These are phyloP conservation scores for Sarcophaga subvicina DNA, from an alignment of 2,888 invertebrate species.

Conservation along the genomic window DNA sequence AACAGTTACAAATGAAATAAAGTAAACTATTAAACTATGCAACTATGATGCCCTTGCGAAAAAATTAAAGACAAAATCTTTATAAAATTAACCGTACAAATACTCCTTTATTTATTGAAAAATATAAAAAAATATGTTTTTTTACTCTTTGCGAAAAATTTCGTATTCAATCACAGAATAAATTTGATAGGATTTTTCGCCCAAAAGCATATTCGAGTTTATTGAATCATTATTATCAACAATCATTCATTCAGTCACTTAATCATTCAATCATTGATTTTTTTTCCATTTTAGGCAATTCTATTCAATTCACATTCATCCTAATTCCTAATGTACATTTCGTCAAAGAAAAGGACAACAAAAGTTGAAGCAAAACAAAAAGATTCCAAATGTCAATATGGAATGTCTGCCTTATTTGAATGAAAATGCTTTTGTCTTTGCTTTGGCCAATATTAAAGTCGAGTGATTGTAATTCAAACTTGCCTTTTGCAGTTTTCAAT, in stretches of 20 bases:
- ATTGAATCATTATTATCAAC: background rate
- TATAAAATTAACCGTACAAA: too few relatives aligned
- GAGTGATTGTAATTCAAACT: background rate
- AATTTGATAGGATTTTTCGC: conserved; percentile 14
- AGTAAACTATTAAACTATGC: too few relatives aligned
- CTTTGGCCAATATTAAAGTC: conserved; percentile 24
- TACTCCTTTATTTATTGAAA: too few relatives aligned
- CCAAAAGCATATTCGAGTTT: background rate
- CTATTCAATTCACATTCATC: background rate
- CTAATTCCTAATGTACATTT: background rate
- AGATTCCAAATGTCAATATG: conserved; percentile 39
- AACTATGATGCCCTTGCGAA: too few relatives aligned
- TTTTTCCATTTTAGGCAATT: background rate
- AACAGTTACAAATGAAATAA: too few relatives aligned
- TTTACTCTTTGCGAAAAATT: conserved; percentile 1
- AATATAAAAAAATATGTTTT: background rate
- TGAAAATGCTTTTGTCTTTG: conserved; percentile 1
- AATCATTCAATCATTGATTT: background rate
- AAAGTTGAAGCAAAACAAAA: conserved; percentile 5
- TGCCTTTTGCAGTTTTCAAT: conserved; percentile 10
- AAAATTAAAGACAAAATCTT: too few relatives aligned
- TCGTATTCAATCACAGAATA: background rate
- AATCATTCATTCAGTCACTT: background rate
- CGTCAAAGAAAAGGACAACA: background rate
- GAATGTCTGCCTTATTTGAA: background rate